Percentiles rank a stretch among this genome's conserved stretches.
These are phyloP conservation scores for Microtus ochrogaster DNA, from an alignment of 2,113 vertebrate species.

Conservation along the genomic window DNA sequence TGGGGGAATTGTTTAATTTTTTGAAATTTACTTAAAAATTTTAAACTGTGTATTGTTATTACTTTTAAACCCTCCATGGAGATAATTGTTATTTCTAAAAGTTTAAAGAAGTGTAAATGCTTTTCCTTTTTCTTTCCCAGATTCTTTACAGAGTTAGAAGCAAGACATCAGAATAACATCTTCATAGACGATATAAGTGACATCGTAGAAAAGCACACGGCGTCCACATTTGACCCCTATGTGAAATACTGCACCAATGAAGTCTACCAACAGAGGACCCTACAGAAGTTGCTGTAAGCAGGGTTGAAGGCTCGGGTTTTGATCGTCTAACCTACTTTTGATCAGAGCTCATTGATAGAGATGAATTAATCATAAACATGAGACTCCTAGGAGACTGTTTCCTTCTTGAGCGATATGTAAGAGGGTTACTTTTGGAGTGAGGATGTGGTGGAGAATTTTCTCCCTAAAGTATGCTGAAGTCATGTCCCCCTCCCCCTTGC, in stretches of 20 bases:
- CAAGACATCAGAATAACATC: constrained; percentile 92
- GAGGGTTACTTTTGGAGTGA: not conserved
- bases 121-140: constrained; percentile 81
- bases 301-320: not conserved
- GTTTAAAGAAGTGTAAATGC: not conserved
- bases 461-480: not conserved
- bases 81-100: not conserved
- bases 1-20: not conserved
- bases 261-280: constrained; percentile 97
- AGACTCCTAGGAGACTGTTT: not conserved
- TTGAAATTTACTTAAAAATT: not conserved
- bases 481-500: not conserved
- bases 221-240: constrained; percentile 94
- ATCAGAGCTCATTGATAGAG: not conserved
- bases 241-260: constrained; percentile 98
- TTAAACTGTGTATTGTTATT: not conserved
- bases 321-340: not conserved
- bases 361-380: not conserved
- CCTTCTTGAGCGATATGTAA: not conserved
- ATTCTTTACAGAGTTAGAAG: constrained; percentile 96
- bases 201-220: constrained; percentile 92
- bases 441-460: not conserved
- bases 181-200: constrained; percentile 95
- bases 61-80: not conserved
- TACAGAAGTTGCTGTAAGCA: constrained; percentile 95